Base-by-base conservation (phyloP, 2,888 invertebrate genomes). In the Brenthis ino region DNA sequence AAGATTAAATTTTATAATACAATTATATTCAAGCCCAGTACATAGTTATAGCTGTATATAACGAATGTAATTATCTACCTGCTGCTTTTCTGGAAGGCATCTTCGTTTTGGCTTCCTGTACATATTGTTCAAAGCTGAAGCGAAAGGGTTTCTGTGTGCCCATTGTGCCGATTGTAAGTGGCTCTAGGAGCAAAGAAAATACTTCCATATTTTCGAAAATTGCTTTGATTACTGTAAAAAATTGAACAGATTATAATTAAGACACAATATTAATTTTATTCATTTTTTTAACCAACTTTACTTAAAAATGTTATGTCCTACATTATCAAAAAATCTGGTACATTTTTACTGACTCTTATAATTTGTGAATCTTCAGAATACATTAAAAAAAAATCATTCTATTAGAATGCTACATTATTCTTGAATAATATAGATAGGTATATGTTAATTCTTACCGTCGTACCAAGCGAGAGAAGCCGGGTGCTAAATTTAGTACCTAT, bases 111-210 rank as follows among this genome's bases (percentile, higher is more conserved):
- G 93, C 91, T 73, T 92, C 92, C 74, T 91, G 86, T 14, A 92
- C 85, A 72, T 92, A 93, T 73, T 91, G 91, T 72, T 92, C 91
- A 72, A 91, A 92, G 28, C 78, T 74, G 67, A 91, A 89, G n/a
- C 89, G 81, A 74, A 88, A 92, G 3, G 93, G 91, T 70, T 92
- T 92, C 73, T 92, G 92, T 1, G 92, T 91, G 3, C 92, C 92
- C 87, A 93, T 83, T 0, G 92, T 92, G 6, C 93, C 93, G 14
- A 93, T 76, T 0, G 89, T 89, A 28, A 93, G 80, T 0, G 93
- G 93, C 72, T 92, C 92, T 80, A 93, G 75, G 16, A 90, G 65
- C 8, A 83, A 82, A 13, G 92, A 81, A 57, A 91, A 72, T 4
- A 91, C 87, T 12, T 91, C 91, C 79, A 92, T 78, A 67, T 92